Evolutionary conservation across 2,797 vertebrate genomes (phyloP).

Genomic region (Sebastes minor): DNA sequence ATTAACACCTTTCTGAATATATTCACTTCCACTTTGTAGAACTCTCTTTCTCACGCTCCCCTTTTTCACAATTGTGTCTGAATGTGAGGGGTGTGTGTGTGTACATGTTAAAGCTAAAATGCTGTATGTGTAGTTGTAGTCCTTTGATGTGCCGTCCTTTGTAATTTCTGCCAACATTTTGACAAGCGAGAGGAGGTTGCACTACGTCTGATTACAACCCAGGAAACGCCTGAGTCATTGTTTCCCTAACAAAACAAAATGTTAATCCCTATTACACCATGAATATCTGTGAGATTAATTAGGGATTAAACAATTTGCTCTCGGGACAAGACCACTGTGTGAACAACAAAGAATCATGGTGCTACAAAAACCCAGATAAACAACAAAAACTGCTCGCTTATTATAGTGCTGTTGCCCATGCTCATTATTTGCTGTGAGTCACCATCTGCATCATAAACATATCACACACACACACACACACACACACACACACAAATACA

Average conservation of each 20-base stretch:
- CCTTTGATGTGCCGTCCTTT: constrained; percentile 78
- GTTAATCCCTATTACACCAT: constrained; percentile 65
- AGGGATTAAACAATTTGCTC: constrained; percentile 68
- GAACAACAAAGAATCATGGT: constrained; percentile 53
- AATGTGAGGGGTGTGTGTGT: constrained; percentile 15
- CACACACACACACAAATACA: constrained; percentile 1
- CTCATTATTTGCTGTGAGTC: constrained; percentile 54
- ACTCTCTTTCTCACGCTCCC: constrained; percentile 9
- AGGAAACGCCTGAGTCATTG: constrained; percentile 63
- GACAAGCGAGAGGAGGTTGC: constrained; percentile 42
- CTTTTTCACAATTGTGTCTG: constrained; percentile 5
- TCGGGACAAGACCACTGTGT: constrained; percentile 41
- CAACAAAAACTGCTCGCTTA: constrained; percentile 38
- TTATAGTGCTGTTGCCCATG: background rate
- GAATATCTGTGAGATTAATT: constrained; percentile 75
- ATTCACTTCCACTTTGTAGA: constrained; percentile 45
- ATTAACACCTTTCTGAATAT: constrained; percentile 60
- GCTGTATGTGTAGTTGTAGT: constrained; percentile 29
- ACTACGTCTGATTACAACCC: constrained; percentile 55
- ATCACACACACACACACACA: constrained; percentile 1
- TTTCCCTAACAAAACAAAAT: constrained; percentile 75
- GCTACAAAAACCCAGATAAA: constrained; percentile 53
- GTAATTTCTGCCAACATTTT: constrained; percentile 73
- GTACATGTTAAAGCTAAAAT: background rate
- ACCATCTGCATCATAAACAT: constrained; percentile 57